Base-by-base conservation (phyloP, 1,140 invertebrate species). In the Panagrolaimus sp. region DNA sequence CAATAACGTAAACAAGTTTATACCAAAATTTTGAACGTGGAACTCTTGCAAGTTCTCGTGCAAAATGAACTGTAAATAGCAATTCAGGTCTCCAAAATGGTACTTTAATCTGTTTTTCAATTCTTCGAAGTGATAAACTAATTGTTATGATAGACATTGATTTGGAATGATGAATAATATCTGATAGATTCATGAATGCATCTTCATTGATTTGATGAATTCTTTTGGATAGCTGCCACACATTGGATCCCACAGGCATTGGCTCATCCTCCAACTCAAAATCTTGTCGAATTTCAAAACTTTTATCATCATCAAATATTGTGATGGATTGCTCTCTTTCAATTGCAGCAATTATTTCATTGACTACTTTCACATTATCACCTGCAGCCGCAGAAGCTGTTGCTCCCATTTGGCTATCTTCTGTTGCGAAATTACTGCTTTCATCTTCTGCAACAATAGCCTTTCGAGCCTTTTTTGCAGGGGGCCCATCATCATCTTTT, bases 41-140 rank as follows among this genome's bases (percentile, higher is more conserved):
- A 25, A 57, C 51, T 16, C 51, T n/a, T 8, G 51, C 11, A 16
- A 57, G 51, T 57, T 57, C 20, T 16, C 27, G 51, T 0, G 27
- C 2, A 16, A 57, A 57, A 25, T 57, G 51, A 1, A 27, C 51
- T 14, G 27, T 57, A 57, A 57, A 57, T 5, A 27, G 20, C 3
- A 57, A 8, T n/a, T 20, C 20, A 2, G 51, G n/a, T 20, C 51
- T 20, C 20, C 20, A 27, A 25, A 27, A n/a, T 20, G 51, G 51
- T 11, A 57, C 51, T 57, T 57, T 57, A 27, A 57, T 20, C 8
- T 57, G 51, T 20, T 57, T 57, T 2, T 27, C 51, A 27, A 57
- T 25, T 11, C 51, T n/a, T 27, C 20, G 20, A 20, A 57, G 20
- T 20, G 51, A 25, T 5, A 57, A 8, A n/a, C 13, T 11, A 1